These are phyloP conservation scores for Matsumurasca onukii DNA, from an alignment of 1,140 invertebrate species.

Conservation along the genomic window DNA sequence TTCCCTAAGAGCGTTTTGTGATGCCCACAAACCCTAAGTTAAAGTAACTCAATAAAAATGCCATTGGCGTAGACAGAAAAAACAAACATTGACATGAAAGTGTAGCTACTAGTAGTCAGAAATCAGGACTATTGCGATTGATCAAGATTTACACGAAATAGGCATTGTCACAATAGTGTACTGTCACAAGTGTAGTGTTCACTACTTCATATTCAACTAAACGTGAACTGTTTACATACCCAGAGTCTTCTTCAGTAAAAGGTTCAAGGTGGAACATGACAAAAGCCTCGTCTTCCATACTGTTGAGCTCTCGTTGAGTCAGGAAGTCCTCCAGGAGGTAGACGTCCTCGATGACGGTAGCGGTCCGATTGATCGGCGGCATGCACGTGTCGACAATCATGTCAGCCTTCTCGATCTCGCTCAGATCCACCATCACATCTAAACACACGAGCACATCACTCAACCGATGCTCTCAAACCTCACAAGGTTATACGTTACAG, in stretches of 20 bases:
- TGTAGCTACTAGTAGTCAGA: not conserved
- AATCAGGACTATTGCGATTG: not conserved
- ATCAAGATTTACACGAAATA: not conserved
- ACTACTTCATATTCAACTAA: not conserved
- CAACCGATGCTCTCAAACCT: not conserved
- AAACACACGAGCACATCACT: not conserved
- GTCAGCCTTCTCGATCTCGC: not conserved
- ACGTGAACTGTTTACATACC: not conserved
- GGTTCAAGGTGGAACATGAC: not conserved
- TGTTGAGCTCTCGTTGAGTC: not conserved
- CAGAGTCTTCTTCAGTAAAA: constrained; percentile 8
- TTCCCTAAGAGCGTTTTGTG: too few species aligned
- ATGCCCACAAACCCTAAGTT: too few species aligned
- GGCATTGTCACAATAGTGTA: not conserved
- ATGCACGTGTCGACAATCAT: not conserved
- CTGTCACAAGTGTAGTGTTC: too few species aligned
- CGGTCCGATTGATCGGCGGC: not conserved
- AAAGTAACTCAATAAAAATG: too few species aligned
- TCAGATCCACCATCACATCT: constrained; percentile 1
- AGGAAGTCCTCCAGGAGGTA: not conserved
- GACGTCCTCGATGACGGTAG: constrained; percentile 1
- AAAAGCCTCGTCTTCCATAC: not conserved
- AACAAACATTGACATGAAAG: not conserved
- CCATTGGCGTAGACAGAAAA: too few species aligned
- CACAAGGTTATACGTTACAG: not conserved